Evolutionary conservation across 2,113 vertebrate species (phyloP).

Genomic region (Callorhinus ursinus): DNA sequence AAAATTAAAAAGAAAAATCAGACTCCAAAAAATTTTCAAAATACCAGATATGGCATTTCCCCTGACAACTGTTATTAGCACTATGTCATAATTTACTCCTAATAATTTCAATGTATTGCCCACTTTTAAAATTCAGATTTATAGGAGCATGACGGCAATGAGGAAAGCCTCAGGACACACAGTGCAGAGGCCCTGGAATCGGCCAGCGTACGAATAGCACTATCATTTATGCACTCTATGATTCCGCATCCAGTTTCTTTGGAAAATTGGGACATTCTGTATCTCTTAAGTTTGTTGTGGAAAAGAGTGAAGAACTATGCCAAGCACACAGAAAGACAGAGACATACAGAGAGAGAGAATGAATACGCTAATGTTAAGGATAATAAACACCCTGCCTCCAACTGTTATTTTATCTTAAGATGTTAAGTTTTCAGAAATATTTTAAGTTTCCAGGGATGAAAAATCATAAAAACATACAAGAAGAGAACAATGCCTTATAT

Average conservation of each 20-base stretch:
- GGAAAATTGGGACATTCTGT: not conserved
- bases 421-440: constrained; percentile 5
- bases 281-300: not conserved
- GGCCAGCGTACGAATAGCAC: not conserved
- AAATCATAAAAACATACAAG: constrained; percentile 13
- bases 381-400: not conserved
- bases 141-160: not conserved
- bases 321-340: not conserved
- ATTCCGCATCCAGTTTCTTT: not conserved
- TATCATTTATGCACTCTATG: not conserved
- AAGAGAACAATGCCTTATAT: not conserved
- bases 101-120: not conserved
- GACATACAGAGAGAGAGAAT: not conserved
- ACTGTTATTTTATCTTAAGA: constrained; percentile 35
- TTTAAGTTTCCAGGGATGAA: constrained; percentile 21
- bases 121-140: constrained; percentile 14
- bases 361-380: not conserved
- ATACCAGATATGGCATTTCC: not conserved
- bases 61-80: not conserved
- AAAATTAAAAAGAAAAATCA: not conserved
- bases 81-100: not conserved
- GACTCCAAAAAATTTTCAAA: not conserved
- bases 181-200: not conserved
- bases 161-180: not conserved
- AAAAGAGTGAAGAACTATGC: not conserved